Evolutionary conservation across 2,888 invertebrate species (phyloP), one percentile per base, ranked within the genome.

Genomic region (Drosophila austrosaltans): DNA sequence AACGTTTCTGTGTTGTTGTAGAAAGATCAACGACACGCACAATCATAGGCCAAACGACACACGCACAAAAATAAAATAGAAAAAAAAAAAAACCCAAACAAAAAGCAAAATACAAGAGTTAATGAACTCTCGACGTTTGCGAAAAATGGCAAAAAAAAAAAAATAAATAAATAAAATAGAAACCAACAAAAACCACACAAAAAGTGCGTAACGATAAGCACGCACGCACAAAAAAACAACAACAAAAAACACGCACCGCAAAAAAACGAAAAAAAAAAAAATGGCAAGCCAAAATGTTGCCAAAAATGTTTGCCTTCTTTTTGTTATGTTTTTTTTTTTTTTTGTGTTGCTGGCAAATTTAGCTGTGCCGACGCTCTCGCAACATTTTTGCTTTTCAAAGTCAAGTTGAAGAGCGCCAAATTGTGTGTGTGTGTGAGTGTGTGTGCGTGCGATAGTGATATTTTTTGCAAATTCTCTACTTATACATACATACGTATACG

Each of bases 1-100:
- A 28, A 28, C 28, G 61, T 69, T 61, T 28, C 65, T 69, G 56
- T 67, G 61, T 42, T 63, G 67, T 74, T 71, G 76, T 54, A 57
- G 58, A 78, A 75, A 85, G 88, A 88, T 89, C 89, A 87, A 87
- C 87, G 88, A 89, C 88, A 89, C 87, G 85, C 87, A 87, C 82
- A 67, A 75, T 69, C 65, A 56, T 62, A 67, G 66, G 44, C 57
- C 61, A 53, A 62, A 62, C 69, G 58, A 66, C 64, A 57, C 60
- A 73, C 63, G 70, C 56, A 63, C 71, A 54, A 68, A 53, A 56
- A 57, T 22, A 39, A 25, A 32, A 60, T 12, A 54, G 53, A 30
- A 8, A 8, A n/a, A 10, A 36, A 36, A 39, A 36, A 56, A 7
- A n/a, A 20, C 53, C 20, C 53, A n/a, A n/a, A 32, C 12, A 57